Evolutionary conservation across 2,888 invertebrate genomes (phyloP).

Genomic region (Polydrusus pterygomalis): DNA sequence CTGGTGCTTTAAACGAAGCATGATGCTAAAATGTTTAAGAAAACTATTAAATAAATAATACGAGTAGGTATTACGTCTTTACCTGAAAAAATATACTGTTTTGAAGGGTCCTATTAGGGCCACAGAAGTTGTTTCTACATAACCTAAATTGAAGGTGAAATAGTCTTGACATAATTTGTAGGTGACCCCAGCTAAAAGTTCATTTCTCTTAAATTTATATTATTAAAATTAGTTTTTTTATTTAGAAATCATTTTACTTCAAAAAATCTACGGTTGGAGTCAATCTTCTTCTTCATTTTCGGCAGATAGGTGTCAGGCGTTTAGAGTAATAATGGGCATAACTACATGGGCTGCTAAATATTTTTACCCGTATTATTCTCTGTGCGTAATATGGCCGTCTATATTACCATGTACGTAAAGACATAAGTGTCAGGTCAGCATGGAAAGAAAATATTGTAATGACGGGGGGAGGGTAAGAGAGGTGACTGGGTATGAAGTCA

Average conservation of each 20-base stretch:
- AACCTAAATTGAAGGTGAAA: conserved; percentile 58
- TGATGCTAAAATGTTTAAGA: conserved; percentile 62
- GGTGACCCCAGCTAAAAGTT: neutral
- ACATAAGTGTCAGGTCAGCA: too few species aligned
- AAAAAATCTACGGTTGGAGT: neutral
- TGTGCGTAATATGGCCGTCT: too few species aligned
- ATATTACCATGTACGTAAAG: too few species aligned
- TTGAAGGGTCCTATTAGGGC: neutral
- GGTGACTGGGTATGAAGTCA: too few species aligned
- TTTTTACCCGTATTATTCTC: too few species aligned
- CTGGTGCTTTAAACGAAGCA: conserved; percentile 60
- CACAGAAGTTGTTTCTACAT: conserved; percentile 52
- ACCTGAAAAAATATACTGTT: conserved; percentile 36
- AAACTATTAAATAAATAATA: neutral
- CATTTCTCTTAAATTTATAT: conserved; percentile 15
- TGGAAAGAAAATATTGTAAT: too few species aligned
- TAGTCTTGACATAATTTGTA: conserved; percentile 60
- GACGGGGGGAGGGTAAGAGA: too few species aligned
- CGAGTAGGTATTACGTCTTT: neutral
- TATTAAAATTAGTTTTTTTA: conserved; percentile 5
- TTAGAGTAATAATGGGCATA: too few species aligned
- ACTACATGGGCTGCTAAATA: neutral
- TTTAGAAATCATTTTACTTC: neutral
- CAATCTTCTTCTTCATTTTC: neutral
- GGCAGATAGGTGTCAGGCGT: too few species aligned